Evolutionary conservation across 2,797 vertebrate species (phyloP), one percentile per base, ranked within the genome.

Genomic region (Ptychadena robeensis): DNA sequence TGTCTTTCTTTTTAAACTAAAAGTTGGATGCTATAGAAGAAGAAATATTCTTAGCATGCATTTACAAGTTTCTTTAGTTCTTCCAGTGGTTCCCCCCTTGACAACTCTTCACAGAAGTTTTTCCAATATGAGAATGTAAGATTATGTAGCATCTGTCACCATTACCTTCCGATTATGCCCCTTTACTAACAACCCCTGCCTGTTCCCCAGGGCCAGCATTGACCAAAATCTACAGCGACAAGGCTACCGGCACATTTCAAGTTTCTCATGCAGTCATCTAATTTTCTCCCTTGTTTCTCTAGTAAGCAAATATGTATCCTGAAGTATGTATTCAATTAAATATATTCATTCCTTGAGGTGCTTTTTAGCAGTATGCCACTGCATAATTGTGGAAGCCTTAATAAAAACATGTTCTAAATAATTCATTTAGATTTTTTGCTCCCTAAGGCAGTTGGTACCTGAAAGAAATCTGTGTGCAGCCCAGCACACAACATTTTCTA

Each of bases 281-380:
- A 82, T 82, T 67, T 68, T 25, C 63, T 82, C 61, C 70, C 71
- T 82, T 68, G 80, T 75, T 75, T 64, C 72, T 53, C 44, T 68
- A 75, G 71, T 82, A 82, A 82, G 80, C 72, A 82, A 82, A 75
- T 82, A 75, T 75, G 48, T 75, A 82, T 82, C 80, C 80, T 38
- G 80, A n/a, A 40, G 73, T 74, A 59, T 65, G 53, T 74, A 65
- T 74, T 67, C 40, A 37, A 72, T 82, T 75, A 74, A 74, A 82
- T 75, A 75, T 75, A 74, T 82, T 81, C 37, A 65, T 72, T 74
- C 38, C 80, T 82, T 38, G 32, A 48, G 80, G 80, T 82, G 80
- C 25, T 74, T 81, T 79, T 75, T 75, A 59, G 61, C 70, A 67
- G 63, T 48, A 7, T 37, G 38, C 30, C 4, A 15, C 48, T 82